These are phyloP conservation scores for Agonopterix subpropinquella DNA, from an alignment of 2,888 invertebrate species.

Conservation along the genomic window DNA sequence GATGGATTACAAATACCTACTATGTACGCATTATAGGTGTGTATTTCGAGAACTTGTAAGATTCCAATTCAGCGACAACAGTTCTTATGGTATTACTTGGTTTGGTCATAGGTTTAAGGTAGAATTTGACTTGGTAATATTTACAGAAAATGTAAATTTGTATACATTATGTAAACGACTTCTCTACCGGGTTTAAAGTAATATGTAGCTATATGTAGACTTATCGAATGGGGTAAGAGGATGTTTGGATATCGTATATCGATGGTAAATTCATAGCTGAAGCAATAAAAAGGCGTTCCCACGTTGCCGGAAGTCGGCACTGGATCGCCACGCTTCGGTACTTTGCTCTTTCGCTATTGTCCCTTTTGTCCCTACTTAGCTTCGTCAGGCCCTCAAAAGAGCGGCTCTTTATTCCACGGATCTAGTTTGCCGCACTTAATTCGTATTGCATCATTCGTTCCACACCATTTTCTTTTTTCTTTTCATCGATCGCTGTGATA, in stretches of 20 bases:
- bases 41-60: too few species aligned
- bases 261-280: slow-evolving; percentile 2
- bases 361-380: slow-evolving; percentile 58
- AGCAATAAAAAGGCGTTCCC: slow-evolving; percentile 38
- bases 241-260: slow-evolving; percentile 23
- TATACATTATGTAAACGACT: too few species aligned
- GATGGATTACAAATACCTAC: too few species aligned
- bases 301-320: slow-evolving; percentile 60
- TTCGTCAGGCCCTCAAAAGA: slow-evolving; percentile 55
- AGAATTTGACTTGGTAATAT: too few species aligned
- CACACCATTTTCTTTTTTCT: slow-evolving; percentile 43
- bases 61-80: too few species aligned
- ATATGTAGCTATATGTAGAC: too few species aligned
- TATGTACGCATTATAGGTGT: too few species aligned
- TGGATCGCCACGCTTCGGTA: slow-evolving; percentile 66
- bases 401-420: slow-evolving; percentile 50
- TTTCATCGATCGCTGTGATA: slow-evolving; percentile 39
- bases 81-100: too few species aligned
- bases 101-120: too few species aligned
- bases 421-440: slow-evolving; percentile 63
- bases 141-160: too few species aligned
- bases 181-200: too few species aligned
- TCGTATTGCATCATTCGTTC: slow-evolving; percentile 61
- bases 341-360: slow-evolving; percentile 63
- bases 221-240: slow-evolving; percentile 7